phyloP scores from a whole-genome alignment of 2,797 vertebrate species.

The Lutjanus argentimaculatus region DNA sequence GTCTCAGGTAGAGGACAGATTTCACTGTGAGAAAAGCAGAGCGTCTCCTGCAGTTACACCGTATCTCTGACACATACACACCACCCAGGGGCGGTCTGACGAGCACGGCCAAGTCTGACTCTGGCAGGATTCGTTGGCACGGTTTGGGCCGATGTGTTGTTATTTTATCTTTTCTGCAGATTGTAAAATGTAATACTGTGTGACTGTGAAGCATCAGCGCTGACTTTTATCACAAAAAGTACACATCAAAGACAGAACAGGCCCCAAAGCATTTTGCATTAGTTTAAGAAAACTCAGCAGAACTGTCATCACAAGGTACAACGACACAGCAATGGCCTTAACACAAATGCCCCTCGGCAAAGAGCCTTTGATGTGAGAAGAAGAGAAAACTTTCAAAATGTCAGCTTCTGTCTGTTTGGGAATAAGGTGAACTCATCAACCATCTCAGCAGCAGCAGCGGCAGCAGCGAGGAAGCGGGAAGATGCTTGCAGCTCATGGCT shows the following conservation, averaged over 20 bases:
- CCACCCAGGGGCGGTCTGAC: constrained; percentile 57
- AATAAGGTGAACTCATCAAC: constrained; percentile 61
- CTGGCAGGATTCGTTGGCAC: constrained; percentile 56
- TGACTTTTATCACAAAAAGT: constrained; percentile 59
- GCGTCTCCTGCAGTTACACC: constrained; percentile 79
- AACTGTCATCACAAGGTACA: constrained; percentile 64
- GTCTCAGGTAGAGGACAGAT: constrained; percentile 81
- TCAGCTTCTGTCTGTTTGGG: constrained; percentile 46
- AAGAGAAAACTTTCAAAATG: constrained; percentile 51
- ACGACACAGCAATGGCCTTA: constrained; percentile 48
- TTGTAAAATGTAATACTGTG: constrained; percentile 59
- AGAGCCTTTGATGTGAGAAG: constrained; percentile 53
- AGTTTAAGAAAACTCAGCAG: constrained; percentile 69
- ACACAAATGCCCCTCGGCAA: constrained; percentile 59
- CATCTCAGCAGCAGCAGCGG: constrained; percentile 23
- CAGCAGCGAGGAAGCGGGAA: constrained; percentile 17
- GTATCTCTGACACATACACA: constrained; percentile 72
- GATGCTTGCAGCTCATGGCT: constrained; percentile 39
- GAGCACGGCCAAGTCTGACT: constrained; percentile 50
- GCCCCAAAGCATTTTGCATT: constrained; percentile 55
- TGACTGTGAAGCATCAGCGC: constrained; percentile 61
- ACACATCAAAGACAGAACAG: constrained; percentile 60
- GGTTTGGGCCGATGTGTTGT: constrained; percentile 34
- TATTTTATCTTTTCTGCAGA: constrained; percentile 60
- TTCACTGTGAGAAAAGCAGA: constrained; percentile 79